Conservation (phyloP, 2,113 vertebrate genomes). For the Oxygymnocypris stewartii region DNA sequence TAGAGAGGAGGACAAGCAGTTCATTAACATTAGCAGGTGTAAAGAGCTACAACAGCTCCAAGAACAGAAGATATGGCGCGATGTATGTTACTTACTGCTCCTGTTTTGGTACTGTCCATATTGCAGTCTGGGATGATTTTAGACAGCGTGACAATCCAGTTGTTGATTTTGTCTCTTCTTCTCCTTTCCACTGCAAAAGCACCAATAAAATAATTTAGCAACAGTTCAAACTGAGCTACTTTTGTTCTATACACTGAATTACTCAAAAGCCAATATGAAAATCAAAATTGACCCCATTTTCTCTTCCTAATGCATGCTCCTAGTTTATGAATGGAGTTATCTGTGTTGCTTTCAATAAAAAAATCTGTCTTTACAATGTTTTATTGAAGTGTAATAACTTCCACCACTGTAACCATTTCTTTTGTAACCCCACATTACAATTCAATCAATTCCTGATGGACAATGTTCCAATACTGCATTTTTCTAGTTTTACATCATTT, state of each 20-base stretch:
- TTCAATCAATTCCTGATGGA: not conserved
- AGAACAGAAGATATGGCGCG: no score
- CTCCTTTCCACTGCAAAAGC: constrained; percentile 82
- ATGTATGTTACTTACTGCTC: constrained; percentile 68
- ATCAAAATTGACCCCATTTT: not conserved
- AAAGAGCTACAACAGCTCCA: not conserved
- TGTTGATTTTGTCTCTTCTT: constrained; percentile 92
- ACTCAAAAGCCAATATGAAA: not conserved
- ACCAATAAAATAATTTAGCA: not conserved
- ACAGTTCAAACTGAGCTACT: not conserved
- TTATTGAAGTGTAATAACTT: not conserved
- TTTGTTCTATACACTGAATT: not conserved
- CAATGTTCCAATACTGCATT: not conserved
- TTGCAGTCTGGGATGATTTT: constrained; percentile 94
- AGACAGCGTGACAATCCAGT: constrained; percentile 91
- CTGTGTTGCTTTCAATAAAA: not conserved
- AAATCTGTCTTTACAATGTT: not conserved
- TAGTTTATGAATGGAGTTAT: not conserved
- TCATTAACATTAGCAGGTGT: not conserved
- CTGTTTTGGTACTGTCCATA: constrained; percentile 85
- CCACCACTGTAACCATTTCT: not conserved
- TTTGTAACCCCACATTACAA: not conserved
- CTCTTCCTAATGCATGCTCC: not conserved
- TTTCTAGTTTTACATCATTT: not conserved
- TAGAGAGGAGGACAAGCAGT: constrained; percentile 53